A percentile compares a stretch with the other conserved stretches of the same genome.
These are phyloP conservation scores for Rugalucina vietnamica DNA, from an alignment of 2,888 invertebrate genomes.

Conservation along the genomic window DNA sequence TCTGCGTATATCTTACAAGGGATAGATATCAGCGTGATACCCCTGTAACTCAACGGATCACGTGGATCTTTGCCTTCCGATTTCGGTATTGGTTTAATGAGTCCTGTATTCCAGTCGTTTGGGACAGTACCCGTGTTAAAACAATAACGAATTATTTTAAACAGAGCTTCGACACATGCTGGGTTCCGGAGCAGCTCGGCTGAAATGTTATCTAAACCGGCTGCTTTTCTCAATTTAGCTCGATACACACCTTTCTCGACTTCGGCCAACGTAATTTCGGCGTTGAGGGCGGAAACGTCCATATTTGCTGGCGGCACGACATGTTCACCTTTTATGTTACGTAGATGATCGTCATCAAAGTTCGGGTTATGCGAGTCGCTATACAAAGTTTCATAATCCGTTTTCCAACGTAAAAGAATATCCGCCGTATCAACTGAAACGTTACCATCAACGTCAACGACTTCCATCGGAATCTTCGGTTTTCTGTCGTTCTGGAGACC, in stretches of 20 bases:
- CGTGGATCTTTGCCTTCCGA: no score
- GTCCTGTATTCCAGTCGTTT: no score
- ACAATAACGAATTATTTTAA: neutral
- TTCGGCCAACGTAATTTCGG: neutral
- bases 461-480: slow-evolving; percentile 21
- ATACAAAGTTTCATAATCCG: slow-evolving; percentile 10
- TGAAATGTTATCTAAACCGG: slow-evolving; percentile 30
- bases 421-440: neutral
- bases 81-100: no score
- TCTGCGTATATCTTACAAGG: no score
- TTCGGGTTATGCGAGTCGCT: neutral
- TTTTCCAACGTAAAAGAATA: slow-evolving; percentile 10
- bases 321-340: neutral
- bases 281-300: slow-evolving; percentile 9
- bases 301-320: neutral
- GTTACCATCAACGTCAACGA: slow-evolving; percentile 10
- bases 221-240: slow-evolving; percentile 18
- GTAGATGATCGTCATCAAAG: neutral
- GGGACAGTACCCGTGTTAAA: neutral
- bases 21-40: no score
- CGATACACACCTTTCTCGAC: slow-evolving; percentile 3
- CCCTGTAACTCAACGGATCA: no score
- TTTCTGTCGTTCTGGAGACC: slow-evolving; percentile 14
- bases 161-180: neutral
- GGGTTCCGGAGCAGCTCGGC: neutral